phyloP scores from a whole-genome alignment of 2,888 invertebrate species.

The Autographa pulchrina region DNA sequence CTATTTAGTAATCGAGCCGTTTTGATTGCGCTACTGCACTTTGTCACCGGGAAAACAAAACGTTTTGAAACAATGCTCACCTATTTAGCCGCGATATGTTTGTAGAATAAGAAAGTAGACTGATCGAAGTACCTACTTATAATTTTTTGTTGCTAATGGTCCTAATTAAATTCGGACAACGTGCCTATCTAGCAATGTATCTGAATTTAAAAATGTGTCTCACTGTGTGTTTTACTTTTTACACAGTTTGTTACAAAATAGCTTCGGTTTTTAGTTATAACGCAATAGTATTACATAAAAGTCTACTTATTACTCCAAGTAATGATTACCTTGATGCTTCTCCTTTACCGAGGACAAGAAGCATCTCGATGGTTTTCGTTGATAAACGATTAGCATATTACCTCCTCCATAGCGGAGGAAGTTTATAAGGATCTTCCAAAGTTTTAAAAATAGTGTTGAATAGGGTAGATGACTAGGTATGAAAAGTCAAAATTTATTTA shows the following conservation, averaged over 20 bases:
- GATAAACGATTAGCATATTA: too few species aligned
- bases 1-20: conserved; percentile 1
- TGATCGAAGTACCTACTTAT: conserved; percentile 2
- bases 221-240: background rate
- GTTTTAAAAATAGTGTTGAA: too few species aligned
- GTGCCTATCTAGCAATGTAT: background rate
- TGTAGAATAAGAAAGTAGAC: conserved; percentile 11
- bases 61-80: conserved; percentile 38
- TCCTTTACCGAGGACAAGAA: background rate
- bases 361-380: too few species aligned
- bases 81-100: conserved; percentile 29
- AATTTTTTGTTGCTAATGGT: conserved; percentile 1
- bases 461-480: too few species aligned
- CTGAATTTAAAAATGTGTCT: background rate
- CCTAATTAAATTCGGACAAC: background rate
- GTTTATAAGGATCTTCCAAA: too few species aligned
- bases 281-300: background rate
- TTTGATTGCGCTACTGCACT: conserved; percentile 14
- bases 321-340: background rate
- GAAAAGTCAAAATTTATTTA: too few species aligned
- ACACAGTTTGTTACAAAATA: background rate
- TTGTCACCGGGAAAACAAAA: conserved; percentile 8
- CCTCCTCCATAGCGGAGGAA: too few species aligned
- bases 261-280: background rate
- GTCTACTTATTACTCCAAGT: background rate